Base-by-base conservation (phyloP, 2,888 invertebrate genomes). In the Mimas tiliae region DNA sequence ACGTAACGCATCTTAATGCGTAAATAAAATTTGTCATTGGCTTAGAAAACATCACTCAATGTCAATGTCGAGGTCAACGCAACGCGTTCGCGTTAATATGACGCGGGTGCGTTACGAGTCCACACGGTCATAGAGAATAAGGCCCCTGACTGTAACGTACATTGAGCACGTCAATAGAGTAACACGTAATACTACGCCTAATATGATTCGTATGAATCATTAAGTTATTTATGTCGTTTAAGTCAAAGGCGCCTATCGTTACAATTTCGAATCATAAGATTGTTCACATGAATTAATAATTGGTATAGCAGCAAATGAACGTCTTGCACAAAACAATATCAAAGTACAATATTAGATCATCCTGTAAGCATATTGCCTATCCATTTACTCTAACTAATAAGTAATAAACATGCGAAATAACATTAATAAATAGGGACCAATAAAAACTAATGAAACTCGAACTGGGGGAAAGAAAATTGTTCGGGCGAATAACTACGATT, bases 401-500 rank as follows among this genome's bases (percentile, higher is more conserved):
- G 7, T 7, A 9, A 38, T 55, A 19, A 55, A 55, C 38, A 38
- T 16, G 38, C 16, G 8, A 45, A 14, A 45, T 45, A 11, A 38
- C 4, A 38, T 16, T 55, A 55, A 19, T 55, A 34, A 38, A 38
- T 16, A 58, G 38, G 16, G 55, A 34, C 38, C 19, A 58, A 58
- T 58, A 58, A 58, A 58, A 58, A 11, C 12, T 38, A 58, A 38
- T 58, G 38, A 38, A 38, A 38, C 38, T 38, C 19, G 6, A 42
- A 58, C 34, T 11, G 38, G 38, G 55, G 16, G 16, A 58, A 16
- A 6, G 8, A 11, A 16, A 58, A 58, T 16, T 38, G 16, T 55
- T 55, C 38, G 16, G 19, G 55, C 38, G 38, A 16, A 58, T 38
- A 19, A 38, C 9, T 38, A 16, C 38, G 1, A 14, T 53, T 53